Base-by-base conservation (phyloP, 2,888 invertebrate species). In the Aricia artaxerxes region DNA sequence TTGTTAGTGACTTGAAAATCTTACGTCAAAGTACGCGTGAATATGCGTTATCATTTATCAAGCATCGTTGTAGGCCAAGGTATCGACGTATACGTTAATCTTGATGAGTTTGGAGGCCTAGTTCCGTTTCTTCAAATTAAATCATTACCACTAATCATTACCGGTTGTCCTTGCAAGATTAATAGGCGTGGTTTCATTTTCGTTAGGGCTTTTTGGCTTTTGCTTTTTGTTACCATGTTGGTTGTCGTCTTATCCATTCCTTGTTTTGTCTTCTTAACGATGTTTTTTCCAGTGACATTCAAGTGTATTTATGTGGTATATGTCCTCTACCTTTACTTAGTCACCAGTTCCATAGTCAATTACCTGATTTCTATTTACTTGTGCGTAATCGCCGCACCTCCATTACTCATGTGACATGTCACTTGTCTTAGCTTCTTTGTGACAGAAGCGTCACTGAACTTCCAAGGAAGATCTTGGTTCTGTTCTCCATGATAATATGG, bases 321-420 rank as follows among this genome's bases (percentile, higher is more conserved):
- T n/a, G 44, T 75, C 53, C 49, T 75, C 75, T 13, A 44, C 31
- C 24, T 64, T 11, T 1, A 24, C 11, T 75, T 53, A 75, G 75
- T 75, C 75, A 75, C 44, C 31, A 75, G 53, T 75, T 53, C 75
- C 31, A 53, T 49, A 40, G 40, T 40, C 73, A 73, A 73, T 44
- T 75, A 75, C 49, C 24, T 49, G 75, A 24, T 75, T 49, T 75
- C 75, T 75, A 75, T 75, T 75, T 49, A 31, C 49, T 49, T 31
- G 75, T 53, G 44, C 44, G 75, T 53, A 73, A 73, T 75, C 24
- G 31, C 75, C 75, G 75, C 75, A 49, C 75, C 75, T 75, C 13
- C 40, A 40, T 73, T 73, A 73, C 73, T 73, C 40, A 6, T 40
- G 40, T 38, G 38, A 38, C 38, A 72, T 40, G 64, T 64, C 31